Evolutionary conservation across 2,888 invertebrate genomes (phyloP), one percentile per base, ranked within the genome.

Genomic region (Heliothis peltigera): DNA sequence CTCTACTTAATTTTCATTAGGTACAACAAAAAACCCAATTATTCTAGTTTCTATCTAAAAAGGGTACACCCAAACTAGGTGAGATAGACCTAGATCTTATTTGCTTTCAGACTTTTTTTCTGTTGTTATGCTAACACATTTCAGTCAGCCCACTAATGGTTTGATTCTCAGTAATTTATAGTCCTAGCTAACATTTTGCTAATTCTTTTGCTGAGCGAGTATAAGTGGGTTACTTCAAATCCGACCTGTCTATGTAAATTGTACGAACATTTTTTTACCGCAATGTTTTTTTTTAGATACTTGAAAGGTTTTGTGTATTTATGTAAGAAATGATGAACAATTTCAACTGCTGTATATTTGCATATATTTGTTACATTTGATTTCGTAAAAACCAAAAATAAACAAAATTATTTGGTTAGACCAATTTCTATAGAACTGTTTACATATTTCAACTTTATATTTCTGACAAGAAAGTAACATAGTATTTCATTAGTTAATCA

Each of bases 101-200:
- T 43, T 43, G 35, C 44, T n/a, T 55, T 10, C 2, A 58, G 44
- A 19, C 32, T 76, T 61, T 64, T n/a, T 57, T 74, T 55, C 43
- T 18, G 42, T 70, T 77, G 49, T 72, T 72, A 59, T 75, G 66
- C 69, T 72, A 66, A 82, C 75, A 66, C 69, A 72, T 60, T 75
- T 65, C 62, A 66, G 70, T 43, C 64, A 17, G 49, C 55, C 56
- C 65, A 64, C 70, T 73, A 83, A 83, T 72, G 72, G 80, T 83
- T 77, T 80, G 82, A 78, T 80, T 82, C 72, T 39, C 10, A 62
- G 62, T 78, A 75, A 83, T 80, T 79, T 83, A 82, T 79, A 22
- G 73, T 46, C 25, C 48, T 48, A 66, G 64, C 70, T 71, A 73
- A 74, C 71, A 61, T 75, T 73, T 66, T 54, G 72, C 78, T 81